Percentiles rank a stretch among this genome's conserved stretches.
These are phyloP conservation scores for Sebastes taczanowskii DNA, from an alignment of 2,797 vertebrate genomes.

Conservation along the genomic window DNA sequence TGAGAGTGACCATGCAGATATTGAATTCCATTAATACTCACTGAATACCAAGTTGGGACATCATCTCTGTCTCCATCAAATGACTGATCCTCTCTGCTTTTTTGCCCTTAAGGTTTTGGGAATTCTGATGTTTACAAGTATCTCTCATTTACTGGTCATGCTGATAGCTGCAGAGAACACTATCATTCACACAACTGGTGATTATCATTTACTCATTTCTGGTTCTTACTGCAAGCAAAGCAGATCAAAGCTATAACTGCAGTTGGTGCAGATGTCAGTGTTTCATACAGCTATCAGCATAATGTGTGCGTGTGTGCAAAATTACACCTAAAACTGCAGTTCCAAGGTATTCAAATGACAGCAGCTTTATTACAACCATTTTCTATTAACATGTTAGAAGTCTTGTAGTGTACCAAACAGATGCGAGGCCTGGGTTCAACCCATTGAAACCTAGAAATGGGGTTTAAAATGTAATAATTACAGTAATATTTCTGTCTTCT, in stretches of 20 bases:
- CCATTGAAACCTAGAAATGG: background rate
- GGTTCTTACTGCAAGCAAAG: background rate
- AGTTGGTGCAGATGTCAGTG: background rate
- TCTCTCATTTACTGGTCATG: background rate
- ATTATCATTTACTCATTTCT: background rate
- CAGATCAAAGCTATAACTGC: background rate
- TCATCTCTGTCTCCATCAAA: background rate
- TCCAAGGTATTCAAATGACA: background rate
- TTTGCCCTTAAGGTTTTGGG: background rate
- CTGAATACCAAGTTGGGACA: background rate
- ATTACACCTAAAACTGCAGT: background rate
- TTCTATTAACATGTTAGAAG: slow-evolving; percentile 1
- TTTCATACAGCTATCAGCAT: background rate
- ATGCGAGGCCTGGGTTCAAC: background rate
- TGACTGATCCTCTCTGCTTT: background rate
- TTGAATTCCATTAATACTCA: background rate
- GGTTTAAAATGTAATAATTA: background rate
- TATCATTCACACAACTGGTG: background rate
- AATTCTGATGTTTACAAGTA: background rate
- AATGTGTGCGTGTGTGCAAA: background rate
- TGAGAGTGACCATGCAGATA: background rate
- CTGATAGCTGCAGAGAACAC: background rate
- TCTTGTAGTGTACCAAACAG: slow-evolving; percentile 10
- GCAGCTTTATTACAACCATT: background rate
- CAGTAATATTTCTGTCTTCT: background rate